These are phyloP conservation scores for Tupaia tana DNA, from an alignment of 2,113 vertebrate genomes.

Conservation along the genomic window DNA sequence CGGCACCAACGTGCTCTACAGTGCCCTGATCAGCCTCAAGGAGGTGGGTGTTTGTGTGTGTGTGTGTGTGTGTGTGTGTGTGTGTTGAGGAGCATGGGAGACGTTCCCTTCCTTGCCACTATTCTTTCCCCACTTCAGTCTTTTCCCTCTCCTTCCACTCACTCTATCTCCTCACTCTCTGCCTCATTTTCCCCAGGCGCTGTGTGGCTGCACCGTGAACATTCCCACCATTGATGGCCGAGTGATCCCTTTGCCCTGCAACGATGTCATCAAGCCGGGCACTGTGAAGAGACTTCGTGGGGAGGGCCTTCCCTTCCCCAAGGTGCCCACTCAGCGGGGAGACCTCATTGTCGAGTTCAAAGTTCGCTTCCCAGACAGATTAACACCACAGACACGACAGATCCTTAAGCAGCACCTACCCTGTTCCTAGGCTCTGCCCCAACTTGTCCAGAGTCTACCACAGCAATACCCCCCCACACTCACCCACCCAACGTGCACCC, in stretches of 20 bases:
- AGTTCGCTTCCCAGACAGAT: slow-evolving; percentile 97
- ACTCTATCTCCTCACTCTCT: not conserved
- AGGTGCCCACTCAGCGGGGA: slow-evolving; percentile 95
- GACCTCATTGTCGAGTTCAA: slow-evolving; percentile 99
- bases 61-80: not conserved
- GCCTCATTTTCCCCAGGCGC: slow-evolving; percentile 87
- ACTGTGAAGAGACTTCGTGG: slow-evolving; percentile 96
- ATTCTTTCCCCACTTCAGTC: not conserved
- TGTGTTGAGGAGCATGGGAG: not conserved
- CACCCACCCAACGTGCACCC: slow-evolving; percentile 25
- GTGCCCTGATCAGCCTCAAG: slow-evolving; percentile 96
- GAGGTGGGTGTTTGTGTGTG: slow-evolving; percentile 88
- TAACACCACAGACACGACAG: slow-evolving; percentile 96
- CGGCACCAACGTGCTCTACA: slow-evolving; percentile 95
- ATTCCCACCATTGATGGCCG: slow-evolving; percentile 97
- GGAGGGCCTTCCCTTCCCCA: slow-evolving; percentile 97
- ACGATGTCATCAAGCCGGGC: slow-evolving; percentile 97
- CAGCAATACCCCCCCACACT: slow-evolving; percentile 80
- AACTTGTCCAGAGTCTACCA: slow-evolving; percentile 70
- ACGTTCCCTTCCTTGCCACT: not conserved
- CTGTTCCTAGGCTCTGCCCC: slow-evolving; percentile 90
- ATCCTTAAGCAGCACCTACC: slow-evolving; percentile 99
- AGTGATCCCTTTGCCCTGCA: slow-evolving; percentile 96
- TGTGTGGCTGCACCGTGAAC: slow-evolving; percentile 97
- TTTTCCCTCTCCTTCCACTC: not conserved